phyloP scores from a whole-genome alignment of 2,797 vertebrate species.

The Crax fasciolata region DNA sequence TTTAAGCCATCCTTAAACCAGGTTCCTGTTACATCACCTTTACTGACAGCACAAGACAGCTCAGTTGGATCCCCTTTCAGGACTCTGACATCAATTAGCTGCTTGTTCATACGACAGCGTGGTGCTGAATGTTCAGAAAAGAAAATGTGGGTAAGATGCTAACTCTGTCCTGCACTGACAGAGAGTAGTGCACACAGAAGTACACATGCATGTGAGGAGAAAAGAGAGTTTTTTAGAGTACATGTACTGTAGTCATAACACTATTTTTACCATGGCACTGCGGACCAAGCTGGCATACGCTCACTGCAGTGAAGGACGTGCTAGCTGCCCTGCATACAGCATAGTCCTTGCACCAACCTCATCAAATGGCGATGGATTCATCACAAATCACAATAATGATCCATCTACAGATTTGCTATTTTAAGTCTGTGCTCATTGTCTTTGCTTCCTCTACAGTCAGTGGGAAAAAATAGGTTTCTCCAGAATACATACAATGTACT shows the following conservation, averaged over 20 bases:
- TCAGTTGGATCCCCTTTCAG: conserved; percentile 81
- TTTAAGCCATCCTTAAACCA: conserved; percentile 91
- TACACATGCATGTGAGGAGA: accelerated
- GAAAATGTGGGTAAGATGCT: background rate
- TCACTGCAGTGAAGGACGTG: accelerated
- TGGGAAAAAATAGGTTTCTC: background rate
- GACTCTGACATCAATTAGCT: conserved; percentile 82
- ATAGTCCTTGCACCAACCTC: background rate
- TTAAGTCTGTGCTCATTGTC: background rate
- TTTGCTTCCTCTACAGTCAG: background rate
- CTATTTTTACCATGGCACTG: background rate
- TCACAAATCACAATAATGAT: background rate
- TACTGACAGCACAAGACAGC: conserved; percentile 87
- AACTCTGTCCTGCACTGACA: background rate
- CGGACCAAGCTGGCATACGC: no score
- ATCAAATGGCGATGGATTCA: background rate
- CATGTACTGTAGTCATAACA: accelerated
- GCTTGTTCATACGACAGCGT: conserved; percentile 83
- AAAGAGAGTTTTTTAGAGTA: background rate
- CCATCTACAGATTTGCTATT: background rate
- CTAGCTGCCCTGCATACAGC: background rate
- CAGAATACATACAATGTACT: background rate
- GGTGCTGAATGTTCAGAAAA: conserved; percentile 75
- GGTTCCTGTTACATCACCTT: conserved; percentile 81
- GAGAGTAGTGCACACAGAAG: background rate